Base-by-base conservation (phyloP, 2,113 vertebrate genomes). In the Telmatochromis brichardi region DNA sequence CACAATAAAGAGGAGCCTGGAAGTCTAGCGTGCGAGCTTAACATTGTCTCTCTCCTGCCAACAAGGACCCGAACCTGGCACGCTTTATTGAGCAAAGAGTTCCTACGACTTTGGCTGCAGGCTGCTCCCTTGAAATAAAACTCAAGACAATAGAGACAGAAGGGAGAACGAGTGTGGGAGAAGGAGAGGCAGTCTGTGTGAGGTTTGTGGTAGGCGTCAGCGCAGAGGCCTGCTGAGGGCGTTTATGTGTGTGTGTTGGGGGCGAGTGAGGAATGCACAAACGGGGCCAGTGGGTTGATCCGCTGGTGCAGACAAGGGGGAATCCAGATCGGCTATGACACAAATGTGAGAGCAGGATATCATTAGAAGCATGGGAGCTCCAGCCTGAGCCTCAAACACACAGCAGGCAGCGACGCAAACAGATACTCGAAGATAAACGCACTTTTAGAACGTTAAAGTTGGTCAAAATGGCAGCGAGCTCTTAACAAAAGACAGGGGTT, bases 1-100 rank as follows among this genome's bases (percentile, higher is more conserved):
- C 91, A 94, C 93, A 95, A 95, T 95, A 95, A 95, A 96, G 95
- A 94, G 95, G 94, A 96, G 95, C 91, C 94, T 87, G 86, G 57
- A 89, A 95, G 94, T 95, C 95, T 95, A 82, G 92, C 42, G 53
- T 83, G 90, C 26, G 88, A 94, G 93, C 82, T 86, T 89, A 51
- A 92, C 89, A 86, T 90, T 93, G 91, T 93, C 91, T 89, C 14
- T 45, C 50, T 90, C 83, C 81, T 89, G 92, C 93, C 94, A 94
- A 88, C 85, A 76, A 93, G 92, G 89, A 92, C 91, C 91, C 37
- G 3, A 90, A 93, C 89, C 93, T 89, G 90, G 88, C 89, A 88
- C 86, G 86, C 87, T 94, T 92, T 93, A 79, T 76, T 88, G 83
- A 92, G 90, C 94, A 93, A 93, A 93, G 91, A 93, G 86, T 80